A percentile compares a stretch with the other conserved stretches of the same genome.
Conservation (phyloP, 2,113 vertebrate genomes). For the Ancistrus triradiatus region DNA sequence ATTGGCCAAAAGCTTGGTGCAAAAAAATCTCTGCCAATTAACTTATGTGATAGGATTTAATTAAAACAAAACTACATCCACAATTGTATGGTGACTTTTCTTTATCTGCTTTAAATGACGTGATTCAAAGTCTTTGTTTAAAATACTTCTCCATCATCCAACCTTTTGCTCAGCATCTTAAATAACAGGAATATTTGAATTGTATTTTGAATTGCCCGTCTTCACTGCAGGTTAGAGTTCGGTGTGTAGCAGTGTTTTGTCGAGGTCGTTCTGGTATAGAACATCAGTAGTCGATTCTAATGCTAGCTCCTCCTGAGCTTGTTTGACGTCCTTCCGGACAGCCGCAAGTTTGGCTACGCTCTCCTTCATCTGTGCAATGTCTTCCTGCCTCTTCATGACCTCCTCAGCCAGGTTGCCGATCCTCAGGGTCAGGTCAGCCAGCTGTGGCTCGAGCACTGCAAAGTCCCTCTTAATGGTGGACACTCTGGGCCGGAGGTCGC, state of each 20-base stretch:
- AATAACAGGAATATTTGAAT: too few relatives aligned
- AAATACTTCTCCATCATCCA: too few relatives aligned
- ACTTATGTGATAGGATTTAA: too few relatives aligned
- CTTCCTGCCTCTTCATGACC: slow-evolving; percentile 68
- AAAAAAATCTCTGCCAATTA: too few relatives aligned
- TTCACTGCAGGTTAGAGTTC: slow-evolving; percentile 11
- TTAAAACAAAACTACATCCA: too few relatives aligned
- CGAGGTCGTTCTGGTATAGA: neutral
- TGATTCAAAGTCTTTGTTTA: too few relatives aligned
- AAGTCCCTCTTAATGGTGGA: slow-evolving; percentile 80
- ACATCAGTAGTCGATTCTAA: neutral
- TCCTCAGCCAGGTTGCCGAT: slow-evolving; percentile 83
- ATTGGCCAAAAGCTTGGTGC: too few relatives aligned
- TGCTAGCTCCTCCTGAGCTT: slow-evolving; percentile 27
- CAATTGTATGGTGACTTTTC: too few relatives aligned
- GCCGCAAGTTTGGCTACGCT: slow-evolving; percentile 74
- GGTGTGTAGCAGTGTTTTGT: neutral
- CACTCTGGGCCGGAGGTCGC: slow-evolving; percentile 87
- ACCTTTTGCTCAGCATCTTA: too few relatives aligned
- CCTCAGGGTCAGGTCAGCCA: slow-evolving; percentile 81
- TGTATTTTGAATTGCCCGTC: neutral
- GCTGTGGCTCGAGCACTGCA: slow-evolving; percentile 70
- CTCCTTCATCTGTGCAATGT: slow-evolving; percentile 75
- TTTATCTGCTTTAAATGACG: too few relatives aligned
- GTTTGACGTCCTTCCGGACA: slow-evolving; percentile 59